Conservation (phyloP, 1,140 invertebrate species). For the Drosophila micromelanica region DNA sequence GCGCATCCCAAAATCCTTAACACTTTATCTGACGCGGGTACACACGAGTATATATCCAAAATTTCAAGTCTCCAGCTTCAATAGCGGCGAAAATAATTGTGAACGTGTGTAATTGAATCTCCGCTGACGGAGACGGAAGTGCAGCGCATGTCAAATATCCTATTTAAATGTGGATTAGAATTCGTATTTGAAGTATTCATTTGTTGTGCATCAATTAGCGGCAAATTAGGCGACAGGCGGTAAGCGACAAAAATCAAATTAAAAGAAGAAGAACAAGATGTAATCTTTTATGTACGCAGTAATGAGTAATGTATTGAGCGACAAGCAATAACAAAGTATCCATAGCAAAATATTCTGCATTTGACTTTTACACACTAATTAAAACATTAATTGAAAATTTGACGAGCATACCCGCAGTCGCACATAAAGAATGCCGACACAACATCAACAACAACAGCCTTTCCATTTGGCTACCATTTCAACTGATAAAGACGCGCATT, state of each 20-base stretch:
- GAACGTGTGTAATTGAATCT: too few species aligned
- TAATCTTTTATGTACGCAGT: too few species aligned
- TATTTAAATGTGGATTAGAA: conserved; percentile 32
- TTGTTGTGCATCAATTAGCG: conserved; percentile 56
- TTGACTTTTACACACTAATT: conserved; percentile 44
- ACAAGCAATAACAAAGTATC: conserved; percentile 15
- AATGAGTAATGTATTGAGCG: conserved; percentile 28
- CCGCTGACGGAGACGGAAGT: conserved; percentile 49
- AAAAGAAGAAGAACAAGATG: background rate
- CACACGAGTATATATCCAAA: too few species aligned
- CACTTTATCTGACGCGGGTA: too few species aligned
- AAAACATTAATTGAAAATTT: conserved; percentile 48
- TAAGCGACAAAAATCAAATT: background rate
- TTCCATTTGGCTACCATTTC: conserved; percentile 31
- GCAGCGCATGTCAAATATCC: conserved; percentile 23
- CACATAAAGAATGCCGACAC: background rate
- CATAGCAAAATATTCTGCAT: conserved; percentile 14
- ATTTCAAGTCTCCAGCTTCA: too few species aligned
- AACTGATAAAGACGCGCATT: conserved; percentile 31
- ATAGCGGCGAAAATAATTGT: too few species aligned
- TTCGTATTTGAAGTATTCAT: conserved; percentile 22
- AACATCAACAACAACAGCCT: conserved; percentile 18
- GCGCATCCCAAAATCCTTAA: too few species aligned
- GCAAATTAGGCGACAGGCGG: conserved; percentile 4
- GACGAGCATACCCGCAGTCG: background rate